Percentiles rank a stretch among this genome's conserved stretches.
These are phyloP conservation scores for Ladona fulva DNA, from an alignment of 1,140 invertebrate species.

Conservation along the genomic window DNA sequence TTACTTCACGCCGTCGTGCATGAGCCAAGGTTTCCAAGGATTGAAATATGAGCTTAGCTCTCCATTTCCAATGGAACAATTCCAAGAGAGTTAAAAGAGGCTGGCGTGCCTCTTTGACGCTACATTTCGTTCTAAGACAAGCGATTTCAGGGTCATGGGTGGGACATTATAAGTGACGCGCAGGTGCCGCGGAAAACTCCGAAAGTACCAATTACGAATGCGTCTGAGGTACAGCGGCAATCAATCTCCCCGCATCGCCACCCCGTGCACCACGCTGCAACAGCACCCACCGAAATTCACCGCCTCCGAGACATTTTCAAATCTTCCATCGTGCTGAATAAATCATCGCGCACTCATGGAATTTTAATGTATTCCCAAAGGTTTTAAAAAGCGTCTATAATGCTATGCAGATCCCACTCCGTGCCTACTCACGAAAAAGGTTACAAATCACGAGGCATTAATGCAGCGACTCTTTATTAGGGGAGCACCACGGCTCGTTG, in stretches of 20 bases:
- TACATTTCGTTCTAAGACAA: not conserved
- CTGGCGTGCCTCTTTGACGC: not conserved
- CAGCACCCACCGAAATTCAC: not conserved
- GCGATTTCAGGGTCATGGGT: not conserved
- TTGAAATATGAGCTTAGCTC: not conserved
- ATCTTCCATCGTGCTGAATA: not conserved
- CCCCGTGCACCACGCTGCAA: not conserved
- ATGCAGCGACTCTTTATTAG: not conserved
- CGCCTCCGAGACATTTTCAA: not conserved
- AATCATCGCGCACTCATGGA: not conserved
- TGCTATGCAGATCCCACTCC: not conserved
- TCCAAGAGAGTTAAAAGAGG: not conserved
- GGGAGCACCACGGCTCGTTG: not conserved
- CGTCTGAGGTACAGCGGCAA: not conserved
- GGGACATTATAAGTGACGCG: not conserved
- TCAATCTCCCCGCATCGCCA: not conserved
- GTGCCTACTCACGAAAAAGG: not conserved
- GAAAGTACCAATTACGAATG: not conserved
- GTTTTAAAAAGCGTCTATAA: not conserved
- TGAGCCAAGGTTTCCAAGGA: not conserved
- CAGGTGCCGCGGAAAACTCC: not conserved
- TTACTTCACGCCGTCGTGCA: not conserved
- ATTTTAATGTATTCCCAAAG: not conserved
- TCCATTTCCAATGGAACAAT: slow-evolving; percentile 4
- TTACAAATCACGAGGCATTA: not conserved